Evolutionary conservation across 1,140 invertebrate species (phyloP), one percentile per base, ranked within the genome.

Genomic region (Rhopalosiphum padi): DNA sequence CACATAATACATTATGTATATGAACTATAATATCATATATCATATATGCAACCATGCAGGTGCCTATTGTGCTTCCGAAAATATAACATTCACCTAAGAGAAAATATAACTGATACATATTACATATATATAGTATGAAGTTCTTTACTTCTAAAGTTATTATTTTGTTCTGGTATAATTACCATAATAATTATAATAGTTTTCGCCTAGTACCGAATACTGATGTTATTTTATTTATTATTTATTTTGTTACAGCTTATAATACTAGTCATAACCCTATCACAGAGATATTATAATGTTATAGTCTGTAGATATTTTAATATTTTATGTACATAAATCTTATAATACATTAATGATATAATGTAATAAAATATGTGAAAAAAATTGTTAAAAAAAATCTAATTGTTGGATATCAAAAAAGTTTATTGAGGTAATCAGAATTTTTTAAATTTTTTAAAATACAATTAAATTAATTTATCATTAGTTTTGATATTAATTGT

Each of bases 41-140:
- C 60, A 77, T 18, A 18, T 77, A 77, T 77, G 60, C 60, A 77
- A 77, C 60, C n/a, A n/a, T 77, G 60, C 60, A 77, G 11, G 60
- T 77, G 18, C 60, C 60, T 77, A 77, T 77, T 77, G 60, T 77
- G 60, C n/a, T 77, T 77, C n/a, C 60, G 60, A 77, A 77, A 77
- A 77, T 77, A 77, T 21, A n/a, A 77, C 30, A 30, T n/a, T 77
- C 60, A 68, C n/a, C 60, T 77, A 77, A 77, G 11, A n/a, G n/a
- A 77, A 77, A 77, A 77, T 77, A 77, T 77, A 77, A 77, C 60
- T 77, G 15, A 77, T 6, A 77, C 60, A 77, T 30, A 77, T 77
- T 51, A 51, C 48, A 46, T 46, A 46, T 68, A 68, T n/a, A 77
- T n/a, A 77, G 60, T n/a, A 77, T 77, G 15, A n/a, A 77, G 30